Evolutionary conservation across 1,140 invertebrate species (phyloP).

Genomic region (Tetranychus urticae): DNA sequence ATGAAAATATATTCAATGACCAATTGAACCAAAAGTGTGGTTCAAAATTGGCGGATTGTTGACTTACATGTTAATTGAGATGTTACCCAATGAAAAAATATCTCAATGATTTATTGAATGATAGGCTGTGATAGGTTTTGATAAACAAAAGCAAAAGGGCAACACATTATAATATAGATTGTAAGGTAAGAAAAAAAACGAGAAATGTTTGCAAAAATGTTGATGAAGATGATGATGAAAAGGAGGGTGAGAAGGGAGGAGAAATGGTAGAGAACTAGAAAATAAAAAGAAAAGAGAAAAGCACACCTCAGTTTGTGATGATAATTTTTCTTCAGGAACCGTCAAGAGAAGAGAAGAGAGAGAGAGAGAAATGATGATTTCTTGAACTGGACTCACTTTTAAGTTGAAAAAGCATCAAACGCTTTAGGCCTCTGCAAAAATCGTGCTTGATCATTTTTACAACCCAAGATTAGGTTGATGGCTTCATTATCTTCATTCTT

Average conservation of each 20-base stretch:
- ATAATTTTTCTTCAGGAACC: neutral
- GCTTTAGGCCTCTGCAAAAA: too few relatives aligned
- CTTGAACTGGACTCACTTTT: too few relatives aligned
- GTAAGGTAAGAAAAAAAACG: neutral
- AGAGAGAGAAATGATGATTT: neutral
- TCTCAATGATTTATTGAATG: too few relatives aligned
- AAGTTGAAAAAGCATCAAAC: too few relatives aligned
- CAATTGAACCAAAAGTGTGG: too few relatives aligned
- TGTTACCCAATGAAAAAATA: too few relatives aligned
- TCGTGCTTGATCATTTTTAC: too few relatives aligned
- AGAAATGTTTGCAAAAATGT: neutral
- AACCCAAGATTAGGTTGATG: too few relatives aligned
- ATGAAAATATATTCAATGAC: too few relatives aligned
- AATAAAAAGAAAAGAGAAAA: neutral
- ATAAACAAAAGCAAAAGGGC: neutral
- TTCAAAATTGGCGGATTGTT: too few relatives aligned
- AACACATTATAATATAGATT: neutral
- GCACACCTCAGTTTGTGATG: neutral
- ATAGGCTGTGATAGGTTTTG: neutral
- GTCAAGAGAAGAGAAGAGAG: neutral
- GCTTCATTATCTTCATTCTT: neutral
- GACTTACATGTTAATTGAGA: too few relatives aligned
- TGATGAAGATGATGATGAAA: neutral
- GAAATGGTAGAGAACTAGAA: neutral
- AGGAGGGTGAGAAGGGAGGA: neutral